phyloP scores from a whole-genome alignment of 2,888 invertebrate genomes.

The Diadegma fenestrale region DNA sequence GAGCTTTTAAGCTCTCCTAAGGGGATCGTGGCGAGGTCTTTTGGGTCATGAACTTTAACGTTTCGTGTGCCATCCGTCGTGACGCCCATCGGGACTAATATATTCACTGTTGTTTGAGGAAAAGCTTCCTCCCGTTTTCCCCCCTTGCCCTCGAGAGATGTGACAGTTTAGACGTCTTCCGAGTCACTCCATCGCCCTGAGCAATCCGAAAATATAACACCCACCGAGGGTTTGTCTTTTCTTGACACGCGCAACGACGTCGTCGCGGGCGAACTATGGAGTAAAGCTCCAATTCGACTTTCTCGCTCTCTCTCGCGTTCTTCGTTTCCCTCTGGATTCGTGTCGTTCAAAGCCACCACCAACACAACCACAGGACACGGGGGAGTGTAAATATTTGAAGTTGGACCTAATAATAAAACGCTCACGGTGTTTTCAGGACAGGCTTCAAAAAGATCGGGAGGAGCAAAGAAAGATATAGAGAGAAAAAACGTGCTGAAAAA shows the following conservation, averaged over 20 bases:
- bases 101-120: conserved; percentile 47
- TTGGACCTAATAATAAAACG: conserved; percentile 81
- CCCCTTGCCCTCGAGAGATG: conserved; percentile 8
- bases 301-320: background rate
- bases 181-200: conserved; percentile 38
- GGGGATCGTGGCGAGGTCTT: conserved; percentile 32
- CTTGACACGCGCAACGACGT: background rate
- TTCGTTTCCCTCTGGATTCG: conserved; percentile 6
- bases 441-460: conserved; percentile 22
- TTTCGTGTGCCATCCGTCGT: conserved; percentile 29
- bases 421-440: background rate
- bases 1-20: conserved; percentile 43
- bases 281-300: background rate
- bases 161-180: conserved; percentile 58
- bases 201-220: conserved; percentile 65
- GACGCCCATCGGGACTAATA: conserved; percentile 44
- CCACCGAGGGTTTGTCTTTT: conserved; percentile 22
- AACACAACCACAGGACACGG: conserved; percentile 26
- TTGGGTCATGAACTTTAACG: conserved; percentile 61
- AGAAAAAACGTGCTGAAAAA: conserved; percentile 7
- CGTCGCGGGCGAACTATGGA: background rate
- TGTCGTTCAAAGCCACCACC: conserved; percentile 47
- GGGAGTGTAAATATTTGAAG: conserved; percentile 80
- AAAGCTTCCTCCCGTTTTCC: background rate
- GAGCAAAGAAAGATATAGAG: conserved; percentile 1